phyloP scores from a whole-genome alignment of 2,888 invertebrate genomes.

The Dicranocentrus wangi region DNA sequence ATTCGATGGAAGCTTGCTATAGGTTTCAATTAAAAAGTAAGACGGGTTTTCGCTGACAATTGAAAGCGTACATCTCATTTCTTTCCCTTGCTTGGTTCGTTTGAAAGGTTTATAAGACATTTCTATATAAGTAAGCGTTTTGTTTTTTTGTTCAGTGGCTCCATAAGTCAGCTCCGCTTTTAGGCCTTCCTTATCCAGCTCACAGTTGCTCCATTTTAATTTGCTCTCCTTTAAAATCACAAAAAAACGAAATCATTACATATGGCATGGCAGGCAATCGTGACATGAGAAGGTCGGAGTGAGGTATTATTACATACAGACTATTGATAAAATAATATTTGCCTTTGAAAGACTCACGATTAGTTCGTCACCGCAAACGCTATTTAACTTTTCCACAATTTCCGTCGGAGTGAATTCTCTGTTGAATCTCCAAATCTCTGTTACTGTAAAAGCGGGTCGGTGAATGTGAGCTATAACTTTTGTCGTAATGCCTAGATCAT shows the following conservation, averaged over 20 bases:
- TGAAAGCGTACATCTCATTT: neutral
- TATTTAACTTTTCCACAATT: conserved; percentile 7
- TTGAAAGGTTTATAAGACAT: conserved; percentile 12
- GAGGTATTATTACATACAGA: too few species aligned
- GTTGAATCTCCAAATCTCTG: conserved; percentile 32
- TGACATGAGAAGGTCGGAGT: too few species aligned
- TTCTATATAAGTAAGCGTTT: conserved; percentile 25
- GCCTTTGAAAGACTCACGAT: conserved; percentile 29
- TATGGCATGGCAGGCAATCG: too few species aligned
- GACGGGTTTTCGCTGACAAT: conserved; percentile 12
- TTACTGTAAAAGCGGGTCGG: conserved; percentile 12
- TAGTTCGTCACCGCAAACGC: neutral
- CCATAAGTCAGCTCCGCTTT: conserved; percentile 28
- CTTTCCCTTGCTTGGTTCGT: neutral
- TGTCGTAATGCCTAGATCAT: conserved; percentile 32
- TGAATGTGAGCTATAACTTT: conserved; percentile 48
- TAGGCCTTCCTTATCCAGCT: conserved; percentile 13
- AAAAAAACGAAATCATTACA: neutral
- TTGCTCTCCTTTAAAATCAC: conserved; percentile 18
- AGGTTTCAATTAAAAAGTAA: conserved; percentile 36
- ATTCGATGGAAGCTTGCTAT: conserved; percentile 36
- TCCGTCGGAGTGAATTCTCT: conserved; percentile 32
- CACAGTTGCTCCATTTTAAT: conserved; percentile 37
- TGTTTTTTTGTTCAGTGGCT: conserved; percentile 26
- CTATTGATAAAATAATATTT: neutral